Percentiles rank a stretch among this genome's conserved stretches.
These are phyloP conservation scores for Catocala nupta DNA, from an alignment of 2,888 invertebrate genomes.

Conservation along the genomic window DNA sequence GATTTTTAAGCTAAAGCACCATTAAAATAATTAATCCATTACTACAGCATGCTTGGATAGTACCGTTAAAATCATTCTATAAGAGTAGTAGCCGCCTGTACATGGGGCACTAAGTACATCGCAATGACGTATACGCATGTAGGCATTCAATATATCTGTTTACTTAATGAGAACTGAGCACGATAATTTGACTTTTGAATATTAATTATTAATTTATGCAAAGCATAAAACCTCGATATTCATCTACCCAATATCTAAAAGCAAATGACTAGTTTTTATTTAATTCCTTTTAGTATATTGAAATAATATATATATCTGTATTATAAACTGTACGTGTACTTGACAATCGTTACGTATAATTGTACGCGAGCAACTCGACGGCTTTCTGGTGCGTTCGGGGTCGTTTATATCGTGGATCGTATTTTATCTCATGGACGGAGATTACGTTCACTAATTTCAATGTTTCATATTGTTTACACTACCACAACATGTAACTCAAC, in stretches of 20 bases:
- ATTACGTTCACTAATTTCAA: conserved; percentile 55
- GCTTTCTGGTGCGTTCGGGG: conserved; percentile 30
- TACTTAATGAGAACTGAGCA: conserved; percentile 55
- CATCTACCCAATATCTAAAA: conserved; percentile 42
- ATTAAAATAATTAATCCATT: conserved; percentile 23
- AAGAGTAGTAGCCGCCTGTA: conserved; percentile 39
- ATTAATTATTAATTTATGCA: conserved; percentile 40
- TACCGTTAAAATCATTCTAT: conserved; percentile 20
- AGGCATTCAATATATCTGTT: conserved; percentile 39
- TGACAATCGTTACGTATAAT: conserved; percentile 29
- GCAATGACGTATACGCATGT: conserved; percentile 58
- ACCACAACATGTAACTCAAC: conserved; percentile 28
- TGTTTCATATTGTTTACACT: conserved; percentile 38
- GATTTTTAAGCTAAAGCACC: conserved; percentile 31
- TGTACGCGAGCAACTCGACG: conserved; percentile 33
- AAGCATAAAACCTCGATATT: conserved; percentile 45
- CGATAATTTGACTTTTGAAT: conserved; percentile 43
- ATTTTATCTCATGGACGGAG: conserved; percentile 78
- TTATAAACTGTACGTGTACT: not conserved
- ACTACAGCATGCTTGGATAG: conserved; percentile 17
- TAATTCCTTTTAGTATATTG: conserved; percentile 5
- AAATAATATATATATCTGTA: too few species aligned
- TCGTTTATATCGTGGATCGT: conserved; percentile 40
- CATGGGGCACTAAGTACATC: conserved; percentile 48
- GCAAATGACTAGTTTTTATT: conserved; percentile 52